Evolutionary conservation across 2,888 invertebrate genomes (phyloP).

Genomic region (Agrotis segetum): DNA sequence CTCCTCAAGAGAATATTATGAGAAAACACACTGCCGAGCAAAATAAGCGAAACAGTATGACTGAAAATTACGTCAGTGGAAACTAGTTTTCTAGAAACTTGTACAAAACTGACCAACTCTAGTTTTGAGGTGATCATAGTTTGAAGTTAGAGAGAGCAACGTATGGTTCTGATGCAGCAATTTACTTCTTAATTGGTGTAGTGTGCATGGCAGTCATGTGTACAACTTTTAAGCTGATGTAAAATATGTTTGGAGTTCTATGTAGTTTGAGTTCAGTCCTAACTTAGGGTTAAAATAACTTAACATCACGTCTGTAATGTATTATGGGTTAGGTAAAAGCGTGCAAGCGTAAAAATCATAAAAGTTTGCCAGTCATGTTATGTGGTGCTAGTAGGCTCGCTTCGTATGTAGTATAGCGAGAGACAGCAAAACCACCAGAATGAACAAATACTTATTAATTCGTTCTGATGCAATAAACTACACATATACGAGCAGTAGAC

Average conservation of each 20-base stretch:
- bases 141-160: conserved; percentile 27
- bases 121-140: conserved; percentile 58
- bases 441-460: background rate
- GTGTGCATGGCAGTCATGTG: conserved; percentile 25
- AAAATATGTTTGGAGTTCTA: conserved; percentile 38
- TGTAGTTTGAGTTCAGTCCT: background rate
- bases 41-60: conserved; percentile 41
- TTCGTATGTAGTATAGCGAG: too few species aligned
- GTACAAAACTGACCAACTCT: conserved; percentile 50
- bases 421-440: too few species aligned
- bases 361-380: too few species aligned
- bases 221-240: conserved; percentile 46
- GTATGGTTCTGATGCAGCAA: conserved; percentile 50
- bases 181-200: conserved; percentile 55
- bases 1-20: conserved; percentile 19
- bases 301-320: too few species aligned
- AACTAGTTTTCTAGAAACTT: conserved; percentile 56
- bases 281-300: background rate
- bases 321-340: too few species aligned
- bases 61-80: conserved; percentile 41
- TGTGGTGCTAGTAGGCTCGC: too few species aligned
- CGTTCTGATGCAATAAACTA: too few species aligned
- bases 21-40: conserved; percentile 22
- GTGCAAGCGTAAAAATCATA: too few species aligned
- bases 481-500: too few species aligned